A percentile compares a stretch with the other conserved stretches of the same genome.
Conservation (phyloP, 2,797 vertebrate species). For the Crenichthys baileyi region DNA sequence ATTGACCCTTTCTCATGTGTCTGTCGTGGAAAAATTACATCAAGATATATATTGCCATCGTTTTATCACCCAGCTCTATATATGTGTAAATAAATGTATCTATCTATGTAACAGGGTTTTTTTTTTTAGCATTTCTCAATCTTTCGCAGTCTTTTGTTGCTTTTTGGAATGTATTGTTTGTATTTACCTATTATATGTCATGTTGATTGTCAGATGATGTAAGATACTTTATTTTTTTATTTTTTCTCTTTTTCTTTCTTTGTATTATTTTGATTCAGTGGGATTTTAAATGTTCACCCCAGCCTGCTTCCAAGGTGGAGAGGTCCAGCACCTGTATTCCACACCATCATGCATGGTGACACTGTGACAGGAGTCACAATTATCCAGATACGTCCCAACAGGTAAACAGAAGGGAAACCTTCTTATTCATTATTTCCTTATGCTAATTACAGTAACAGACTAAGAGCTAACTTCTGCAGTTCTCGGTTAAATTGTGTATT, state of each 20-base stretch:
- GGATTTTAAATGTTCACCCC: constrained; percentile 92
- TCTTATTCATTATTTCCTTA: background rate
- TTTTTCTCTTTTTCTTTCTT: background rate
- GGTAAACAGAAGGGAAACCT: constrained; percentile 64
- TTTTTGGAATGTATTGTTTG: too few relatives aligned
- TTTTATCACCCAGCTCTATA: too few relatives aligned
- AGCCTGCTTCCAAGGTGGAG: constrained; percentile 94
- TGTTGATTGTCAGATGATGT: background rate
- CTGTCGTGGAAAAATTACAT: too few relatives aligned
- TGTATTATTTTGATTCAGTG: constrained; percentile 73
- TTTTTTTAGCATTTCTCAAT: too few relatives aligned
- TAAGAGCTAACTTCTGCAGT: background rate
- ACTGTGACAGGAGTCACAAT: constrained; percentile 88
- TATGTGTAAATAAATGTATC: too few relatives aligned
- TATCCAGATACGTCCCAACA: constrained; percentile 93
- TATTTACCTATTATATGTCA: too few relatives aligned
- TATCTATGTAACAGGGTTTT: too few relatives aligned
- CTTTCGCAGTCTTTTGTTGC: too few relatives aligned
- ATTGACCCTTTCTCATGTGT: too few relatives aligned
- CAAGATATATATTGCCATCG: too few relatives aligned
- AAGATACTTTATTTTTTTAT: background rate
- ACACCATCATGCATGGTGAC: constrained; percentile 90
- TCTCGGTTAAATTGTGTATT: background rate
- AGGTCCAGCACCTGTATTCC: constrained; percentile 91
- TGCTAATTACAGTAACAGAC: background rate